Evolutionary conservation across 2,888 invertebrate genomes (phyloP).

Genomic region (Autographa gamma): DNA sequence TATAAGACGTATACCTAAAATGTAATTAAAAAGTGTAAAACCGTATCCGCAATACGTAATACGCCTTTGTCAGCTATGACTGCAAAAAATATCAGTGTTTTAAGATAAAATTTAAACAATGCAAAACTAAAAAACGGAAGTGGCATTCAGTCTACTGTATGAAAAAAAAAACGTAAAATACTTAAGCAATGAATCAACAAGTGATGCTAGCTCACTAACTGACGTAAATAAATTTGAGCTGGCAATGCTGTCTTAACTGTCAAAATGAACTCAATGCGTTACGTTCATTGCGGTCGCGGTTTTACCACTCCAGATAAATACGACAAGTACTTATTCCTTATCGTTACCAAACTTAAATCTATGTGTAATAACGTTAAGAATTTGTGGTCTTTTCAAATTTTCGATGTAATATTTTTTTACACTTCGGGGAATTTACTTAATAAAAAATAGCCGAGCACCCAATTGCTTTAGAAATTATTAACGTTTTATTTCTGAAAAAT

Average conservation of each 20-base stretch:
- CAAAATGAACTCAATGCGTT: not conserved
- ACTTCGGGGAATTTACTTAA: conserved; percentile 15
- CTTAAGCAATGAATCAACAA: not conserved
- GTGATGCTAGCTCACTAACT: not conserved
- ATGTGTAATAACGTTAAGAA: conserved; percentile 13
- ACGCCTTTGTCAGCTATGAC: not conserved
- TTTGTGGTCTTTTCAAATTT: conserved; percentile 13
- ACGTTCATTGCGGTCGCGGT: not conserved
- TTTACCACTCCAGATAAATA: not conserved
- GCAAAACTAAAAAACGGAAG: not conserved
- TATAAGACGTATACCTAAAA: conserved; percentile 12
- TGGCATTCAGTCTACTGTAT: not conserved
- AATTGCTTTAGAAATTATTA: conserved; percentile 27
- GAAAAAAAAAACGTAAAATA: too few species aligned
- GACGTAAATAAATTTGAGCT: not conserved
- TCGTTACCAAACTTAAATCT: not conserved
- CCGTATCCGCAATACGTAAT: not conserved
- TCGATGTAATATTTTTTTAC: conserved; percentile 18
- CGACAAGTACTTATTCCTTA: not conserved
- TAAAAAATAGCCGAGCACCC: conserved; percentile 52
- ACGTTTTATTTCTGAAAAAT: conserved; percentile 10
- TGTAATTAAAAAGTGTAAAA: not conserved
- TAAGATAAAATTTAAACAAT: not conserved
- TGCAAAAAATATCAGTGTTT: not conserved
- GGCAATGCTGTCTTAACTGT: not conserved